Evolutionary conservation across 1,140 invertebrate genomes (phyloP), one percentile per base, ranked within the genome.

Genomic region (Calephelis nemesis): DNA sequence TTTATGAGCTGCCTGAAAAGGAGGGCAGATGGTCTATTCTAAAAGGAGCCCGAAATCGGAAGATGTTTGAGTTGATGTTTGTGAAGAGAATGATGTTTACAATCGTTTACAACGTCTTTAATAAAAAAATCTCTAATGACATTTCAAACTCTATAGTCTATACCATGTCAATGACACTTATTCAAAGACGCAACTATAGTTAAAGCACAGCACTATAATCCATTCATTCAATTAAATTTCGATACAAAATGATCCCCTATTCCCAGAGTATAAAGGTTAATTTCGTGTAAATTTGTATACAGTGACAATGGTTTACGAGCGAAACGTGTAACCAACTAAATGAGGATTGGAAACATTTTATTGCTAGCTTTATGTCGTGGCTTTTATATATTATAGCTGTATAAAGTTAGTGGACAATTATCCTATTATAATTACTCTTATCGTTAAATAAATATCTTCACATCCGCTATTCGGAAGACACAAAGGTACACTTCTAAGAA

Each of bases 251-350:
- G 6, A 45, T 45, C 42, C 40, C n/a, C n/a, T 63, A 63, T 47
- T 5, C 8, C 42, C n/a, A 10, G 12, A 47, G 0, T 2, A 13
- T 48, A 63, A 5, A 47, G 62, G 13, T 15, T 13, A 48, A 7
- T 11, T 13, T 63, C 42, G 10, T 8, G 13, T 47, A n/a, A 45
- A 45, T 45, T 19, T 5, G 42, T 13, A 15, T 9, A 8, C 0
- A 15, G 13, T 47, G 47, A 15, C 39, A 42, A 47, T 45, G 13
- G 10, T 47, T 63, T 63, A 63, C 62, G 62, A 47, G 40, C 13
- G 42, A 19, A 15, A 63, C 62, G 62, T 62, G 58, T 63, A 47
- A 63, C 45, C 13, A 47, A 47, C 62, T 63, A 47, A 63, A 63
- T 63, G 45, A 63, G 62, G 45, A 15, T 47, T 63, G 10, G n/a